Evolutionary conservation across 2,113 vertebrate genomes (phyloP), one percentile per base, ranked within the genome.

Genomic region (Podarcis raffonei): DNA sequence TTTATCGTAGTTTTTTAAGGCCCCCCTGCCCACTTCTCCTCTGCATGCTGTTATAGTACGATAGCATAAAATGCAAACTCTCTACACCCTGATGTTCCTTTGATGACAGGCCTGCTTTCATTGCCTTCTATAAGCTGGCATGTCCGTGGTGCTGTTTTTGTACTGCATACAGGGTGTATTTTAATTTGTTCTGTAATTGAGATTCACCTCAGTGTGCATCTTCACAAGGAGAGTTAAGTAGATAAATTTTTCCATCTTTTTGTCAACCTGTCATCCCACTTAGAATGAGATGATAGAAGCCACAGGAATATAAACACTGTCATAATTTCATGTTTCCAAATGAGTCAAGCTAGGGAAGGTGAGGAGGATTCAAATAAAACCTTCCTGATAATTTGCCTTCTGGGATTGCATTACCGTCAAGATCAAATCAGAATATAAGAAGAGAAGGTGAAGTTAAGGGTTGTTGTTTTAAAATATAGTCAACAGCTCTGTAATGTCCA

Each of bases 171-270:
- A 27, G 13, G 2, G 0, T 84, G 5, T 32, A 30, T 87, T 92
- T 95, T 90, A 91, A 91, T 92, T 91, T 88, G 25, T 85, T 91
- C 86, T 25, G 53, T 89, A 83, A 89, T 69, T 91, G 92, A 90
- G 87, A 85, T 91, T 87, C 82, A 53, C 89, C 91, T 92, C 83
- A 66, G n/a, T 37, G 6, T 88, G 90, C 85, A 27, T 83, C 83
- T 89, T 75, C 30, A 89, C 78, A 85, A 93, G 82, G 83, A 39
- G 27, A 72, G 89, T 90, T 91, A 83, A 80, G 87, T 42, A 86
- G 88, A 84, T 87, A 37, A 77, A 39, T 89, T 91, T 92, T 92
- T 87, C 71, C 68, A 15, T 93, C 90, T 93, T 88, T 90, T 81
- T 89, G 91, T 94, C 86, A 86, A 85, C 89, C 89, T 95, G 92